Percentiles rank a stretch among this genome's conserved stretches.
phyloP scores from a whole-genome alignment of 35 echinoderm and acorn worm species.

The Anneissia japonica region DNA sequence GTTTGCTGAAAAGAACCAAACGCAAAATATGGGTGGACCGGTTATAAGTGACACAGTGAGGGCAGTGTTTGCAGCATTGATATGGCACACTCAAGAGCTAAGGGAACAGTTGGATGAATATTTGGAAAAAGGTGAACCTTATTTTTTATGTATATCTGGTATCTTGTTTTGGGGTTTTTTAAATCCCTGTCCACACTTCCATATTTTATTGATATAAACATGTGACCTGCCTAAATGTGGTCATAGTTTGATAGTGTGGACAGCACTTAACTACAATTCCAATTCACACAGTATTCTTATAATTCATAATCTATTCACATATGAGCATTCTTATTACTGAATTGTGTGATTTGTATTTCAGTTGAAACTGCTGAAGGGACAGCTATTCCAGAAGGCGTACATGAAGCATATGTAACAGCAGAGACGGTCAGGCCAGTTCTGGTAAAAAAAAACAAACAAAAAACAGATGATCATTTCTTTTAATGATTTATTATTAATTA shows the following conservation, averaged over 20 bases:
- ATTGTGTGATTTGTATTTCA: background rate
- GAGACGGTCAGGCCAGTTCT: constrained; percentile 59
- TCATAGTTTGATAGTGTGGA: too few species aligned
- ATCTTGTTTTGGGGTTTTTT: too few species aligned
- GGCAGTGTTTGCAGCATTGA: constrained; percentile 82
- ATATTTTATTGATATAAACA: too few species aligned
- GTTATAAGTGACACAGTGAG: constrained; percentile 53
- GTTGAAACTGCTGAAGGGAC: constrained; percentile 2
- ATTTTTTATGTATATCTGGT: too few species aligned
- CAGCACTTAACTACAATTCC: too few species aligned
- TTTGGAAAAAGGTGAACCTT: background rate
- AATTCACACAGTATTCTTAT: too few species aligned
- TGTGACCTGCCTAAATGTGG: too few species aligned
- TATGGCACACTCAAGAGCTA: constrained; percentile 78
- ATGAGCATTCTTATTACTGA: background rate
- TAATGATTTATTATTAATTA: too few species aligned
- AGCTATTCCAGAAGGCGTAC: constrained; percentile 31
- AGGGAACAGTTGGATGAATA: constrained; percentile 40
- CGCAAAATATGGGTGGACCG: constrained; percentile 59
- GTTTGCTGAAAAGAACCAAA: constrained; percentile 44
- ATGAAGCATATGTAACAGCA: constrained; percentile 56
- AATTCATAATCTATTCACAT: too few species aligned
- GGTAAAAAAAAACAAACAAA: constrained; percentile 22
- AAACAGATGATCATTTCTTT: background rate
- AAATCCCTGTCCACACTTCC: too few species aligned